Base-by-base conservation (phyloP, 2,113 vertebrate genomes). In the Myotis yumanensis region DNA sequence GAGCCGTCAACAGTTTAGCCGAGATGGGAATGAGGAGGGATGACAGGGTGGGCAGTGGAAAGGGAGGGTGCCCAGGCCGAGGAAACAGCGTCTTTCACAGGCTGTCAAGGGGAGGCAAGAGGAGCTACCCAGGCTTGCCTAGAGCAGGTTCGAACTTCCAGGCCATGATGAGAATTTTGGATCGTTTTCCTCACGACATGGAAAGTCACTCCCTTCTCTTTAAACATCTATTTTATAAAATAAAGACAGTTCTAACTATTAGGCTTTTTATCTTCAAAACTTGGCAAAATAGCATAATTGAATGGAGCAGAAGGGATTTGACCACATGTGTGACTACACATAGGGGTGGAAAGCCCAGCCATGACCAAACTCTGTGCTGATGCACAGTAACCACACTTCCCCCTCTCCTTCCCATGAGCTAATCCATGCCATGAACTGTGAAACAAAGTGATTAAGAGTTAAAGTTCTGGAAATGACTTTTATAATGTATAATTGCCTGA, bases 381-480 rank as follows among this genome's bases (percentile, higher is more conserved):
- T 25, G 35, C 17, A 37, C 43, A 16, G 20, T 37, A 82, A 73
- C 59, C 32, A 68, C 59, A 73, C 11, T 17, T 5, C 11, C 7
- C 25, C n/a, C 12, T 90, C 28, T 83, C 88, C 52, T 35, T 94
- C 51, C 1, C 0, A 28, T 93, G 51, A 79, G 72, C 37, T 80
- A 64, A 86, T 79, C 46, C 14, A 32, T 3, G 1, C 40, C 51
- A 18, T 81, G 48, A 40, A 88, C 84, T 28, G 46, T 52, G 51
- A 91, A 46, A 62, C 25, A 23, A 89, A 93, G 88, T 86, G 83
- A 86, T 59, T 85, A 72, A 85, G 54, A 72, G 22, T 89, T 86
- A 85, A 80, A 81, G 32, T 88, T 17, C 46, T 75, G 46, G 43
- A 69, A 92, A 54, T 81, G 32, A 54, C 23, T 71, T 86, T 83